A percentile compares a stretch with the other conserved stretches of the same genome.
Conservation (phyloP, 2,797 vertebrate species). For the Microchirus variegatus region DNA sequence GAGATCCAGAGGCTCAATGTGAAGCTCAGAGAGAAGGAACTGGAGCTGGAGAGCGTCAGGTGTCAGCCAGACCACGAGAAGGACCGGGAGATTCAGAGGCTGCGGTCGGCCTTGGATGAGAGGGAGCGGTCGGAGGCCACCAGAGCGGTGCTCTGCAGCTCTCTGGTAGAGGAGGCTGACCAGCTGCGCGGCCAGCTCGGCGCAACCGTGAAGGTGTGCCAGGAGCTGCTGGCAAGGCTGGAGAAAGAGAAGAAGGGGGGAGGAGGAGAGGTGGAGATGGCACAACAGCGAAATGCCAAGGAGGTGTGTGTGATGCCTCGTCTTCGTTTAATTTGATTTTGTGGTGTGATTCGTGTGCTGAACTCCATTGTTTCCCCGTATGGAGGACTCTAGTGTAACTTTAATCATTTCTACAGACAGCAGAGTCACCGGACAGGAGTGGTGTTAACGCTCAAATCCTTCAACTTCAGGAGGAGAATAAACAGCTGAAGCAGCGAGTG, state of each 20-base stretch:
- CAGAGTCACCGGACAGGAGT: slow-evolving; percentile 59
- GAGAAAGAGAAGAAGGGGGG: slow-evolving; percentile 77
- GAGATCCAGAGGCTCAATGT: slow-evolving; percentile 84
- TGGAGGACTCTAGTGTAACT: not conserved
- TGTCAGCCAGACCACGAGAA: slow-evolving; percentile 82
- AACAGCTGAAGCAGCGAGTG: slow-evolving; percentile 87
- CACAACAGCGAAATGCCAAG: slow-evolving; percentile 49
- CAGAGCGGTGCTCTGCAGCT: slow-evolving; percentile 85
- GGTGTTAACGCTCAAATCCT: slow-evolving; percentile 61
- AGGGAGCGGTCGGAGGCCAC: slow-evolving; percentile 84
- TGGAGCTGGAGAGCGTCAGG: slow-evolving; percentile 77
- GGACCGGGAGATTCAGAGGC: slow-evolving; percentile 83
- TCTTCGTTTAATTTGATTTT: not conserved
- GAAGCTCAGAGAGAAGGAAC: slow-evolving; percentile 82
- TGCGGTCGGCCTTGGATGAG: slow-evolving; percentile 80
- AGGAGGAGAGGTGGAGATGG: slow-evolving; percentile 24
- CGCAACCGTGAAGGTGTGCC: slow-evolving; percentile 89
- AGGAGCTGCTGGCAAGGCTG: slow-evolving; percentile 87
- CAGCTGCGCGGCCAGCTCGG: slow-evolving; percentile 87
- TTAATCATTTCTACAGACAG: slow-evolving; percentile 48
- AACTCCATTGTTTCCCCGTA: too few relatives aligned
- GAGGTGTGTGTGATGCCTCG: slow-evolving; percentile 74
- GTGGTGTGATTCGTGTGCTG: too few relatives aligned
- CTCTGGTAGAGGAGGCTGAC: slow-evolving; percentile 86
- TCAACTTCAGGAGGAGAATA: slow-evolving; percentile 89